phyloP scores from a whole-genome alignment of 2,888 invertebrate species.

The Acanthopleura granulata region DNA sequence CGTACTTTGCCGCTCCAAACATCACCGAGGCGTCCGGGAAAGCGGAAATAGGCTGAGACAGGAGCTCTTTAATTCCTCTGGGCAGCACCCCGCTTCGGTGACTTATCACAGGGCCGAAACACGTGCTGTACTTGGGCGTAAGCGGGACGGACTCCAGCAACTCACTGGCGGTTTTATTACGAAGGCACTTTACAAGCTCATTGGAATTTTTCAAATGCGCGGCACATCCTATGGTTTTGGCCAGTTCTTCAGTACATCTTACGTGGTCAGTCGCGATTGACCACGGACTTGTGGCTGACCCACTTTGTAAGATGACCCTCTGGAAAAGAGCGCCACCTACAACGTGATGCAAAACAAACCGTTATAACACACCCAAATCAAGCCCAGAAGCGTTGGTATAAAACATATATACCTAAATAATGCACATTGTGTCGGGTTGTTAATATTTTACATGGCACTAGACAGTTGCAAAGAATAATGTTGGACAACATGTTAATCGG shows the following conservation, averaged over 20 bases:
- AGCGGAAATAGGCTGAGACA: constrained; percentile 11
- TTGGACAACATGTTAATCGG: too few relatives aligned
- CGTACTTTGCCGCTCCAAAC: constrained; percentile 64
- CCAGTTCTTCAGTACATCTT: constrained; percentile 55
- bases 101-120: constrained; percentile 59
- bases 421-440: too few relatives aligned
- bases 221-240: constrained; percentile 60
- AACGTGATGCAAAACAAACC: not conserved
- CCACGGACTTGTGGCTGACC: constrained; percentile 74
- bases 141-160: constrained; percentile 53
- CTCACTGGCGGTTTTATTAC: constrained; percentile 81
- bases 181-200: constrained; percentile 54
- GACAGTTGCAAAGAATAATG: too few relatives aligned
- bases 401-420: too few relatives aligned
- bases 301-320: constrained; percentile 92
- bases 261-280: constrained; percentile 58
- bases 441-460: too few relatives aligned
- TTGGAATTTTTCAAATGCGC: constrained; percentile 41
- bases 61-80: constrained; percentile 36
- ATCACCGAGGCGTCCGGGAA: not conserved
- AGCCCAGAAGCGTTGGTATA: too few relatives aligned
- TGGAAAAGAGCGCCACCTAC: constrained; percentile 71
- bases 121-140: constrained; percentile 62
- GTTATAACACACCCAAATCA: too few relatives aligned
- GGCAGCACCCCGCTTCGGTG: constrained; percentile 43